Conservation (phyloP, 2,797 vertebrate species). For the Anguilla marmorata region DNA sequence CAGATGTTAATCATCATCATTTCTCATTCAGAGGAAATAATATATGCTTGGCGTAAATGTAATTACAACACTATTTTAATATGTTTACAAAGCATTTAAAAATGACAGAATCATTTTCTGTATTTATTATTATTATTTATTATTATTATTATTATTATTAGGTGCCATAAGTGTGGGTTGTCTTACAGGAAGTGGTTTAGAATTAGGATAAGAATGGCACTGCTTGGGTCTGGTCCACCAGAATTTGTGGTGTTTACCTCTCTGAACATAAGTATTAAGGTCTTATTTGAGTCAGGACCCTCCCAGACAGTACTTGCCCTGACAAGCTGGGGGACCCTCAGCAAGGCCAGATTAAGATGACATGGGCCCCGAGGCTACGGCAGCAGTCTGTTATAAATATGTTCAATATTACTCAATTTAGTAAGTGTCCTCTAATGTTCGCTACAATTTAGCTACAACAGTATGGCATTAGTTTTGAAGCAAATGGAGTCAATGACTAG, state of each 20-base stretch:
- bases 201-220: background rate
- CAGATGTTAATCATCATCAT: background rate
- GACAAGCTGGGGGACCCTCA: constrained; percentile 28
- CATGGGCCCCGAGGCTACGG: no score
- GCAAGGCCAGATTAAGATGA: background rate
- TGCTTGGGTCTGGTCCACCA: background rate
- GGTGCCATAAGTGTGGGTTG: background rate
- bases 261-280: background rate
- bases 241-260: background rate
- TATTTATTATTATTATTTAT: background rate
- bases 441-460: no score
- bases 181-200: background rate
- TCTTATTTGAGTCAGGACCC: background rate
- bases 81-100: background rate
- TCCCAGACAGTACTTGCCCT: background rate
- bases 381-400: no score
- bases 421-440: no score
- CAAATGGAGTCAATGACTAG: no score
- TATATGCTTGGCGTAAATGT: background rate
- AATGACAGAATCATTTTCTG: background rate
- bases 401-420: no score
- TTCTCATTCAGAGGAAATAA: background rate
- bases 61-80: background rate
- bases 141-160: background rate
- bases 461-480: no score